These are phyloP conservation scores for Falco berigora DNA, from an alignment of 2,797 vertebrate species.

Conservation along the genomic window DNA sequence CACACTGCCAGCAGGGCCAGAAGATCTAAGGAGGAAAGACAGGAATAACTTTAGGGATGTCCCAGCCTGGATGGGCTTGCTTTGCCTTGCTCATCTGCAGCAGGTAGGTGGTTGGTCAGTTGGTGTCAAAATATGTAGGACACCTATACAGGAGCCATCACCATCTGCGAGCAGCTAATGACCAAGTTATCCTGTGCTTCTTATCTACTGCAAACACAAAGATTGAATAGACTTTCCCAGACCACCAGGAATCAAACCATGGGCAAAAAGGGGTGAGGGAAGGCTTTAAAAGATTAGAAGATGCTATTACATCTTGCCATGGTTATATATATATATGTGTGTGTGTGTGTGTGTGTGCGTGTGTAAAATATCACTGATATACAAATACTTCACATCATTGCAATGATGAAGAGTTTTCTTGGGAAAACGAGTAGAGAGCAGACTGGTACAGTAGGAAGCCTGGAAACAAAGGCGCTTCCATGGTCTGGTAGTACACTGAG, in stretches of 20 bases:
- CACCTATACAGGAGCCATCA: neutral
- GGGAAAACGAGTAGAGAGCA: neutral
- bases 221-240: neutral
- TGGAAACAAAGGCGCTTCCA: neutral
- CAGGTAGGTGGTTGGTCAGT: neutral
- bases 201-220: neutral
- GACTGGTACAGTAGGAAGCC: neutral
- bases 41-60: neutral
- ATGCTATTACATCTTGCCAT: neutral
- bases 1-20: neutral
- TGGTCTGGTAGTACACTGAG: neutral
- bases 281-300: neutral
- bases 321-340: neutral
- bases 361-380: neutral
- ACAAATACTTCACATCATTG: neutral
- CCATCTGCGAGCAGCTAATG: neutral
- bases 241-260: neutral
- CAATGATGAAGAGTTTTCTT: neutral
- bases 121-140: neutral
- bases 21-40: neutral
- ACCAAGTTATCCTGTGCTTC: neutral
- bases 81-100: neutral
- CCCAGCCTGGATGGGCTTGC: neutral
- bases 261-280: neutral
- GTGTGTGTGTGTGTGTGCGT: too few species aligned